phyloP scores from a whole-genome alignment of 2,113 vertebrate genomes.

The Stigmatopora argus region DNA sequence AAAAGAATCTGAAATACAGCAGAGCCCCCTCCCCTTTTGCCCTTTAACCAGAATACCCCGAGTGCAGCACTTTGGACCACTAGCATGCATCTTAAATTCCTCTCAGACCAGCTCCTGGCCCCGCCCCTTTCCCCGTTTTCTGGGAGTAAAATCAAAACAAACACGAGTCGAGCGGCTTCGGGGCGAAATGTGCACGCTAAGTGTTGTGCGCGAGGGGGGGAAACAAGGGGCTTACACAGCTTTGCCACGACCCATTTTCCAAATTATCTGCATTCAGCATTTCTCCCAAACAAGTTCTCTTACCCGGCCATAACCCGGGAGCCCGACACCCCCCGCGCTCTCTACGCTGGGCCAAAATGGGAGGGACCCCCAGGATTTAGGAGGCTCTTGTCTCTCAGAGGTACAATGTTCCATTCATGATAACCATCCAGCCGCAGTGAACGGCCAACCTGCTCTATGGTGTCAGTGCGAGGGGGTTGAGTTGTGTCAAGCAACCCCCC shows the following conservation, averaged over 20 bases:
- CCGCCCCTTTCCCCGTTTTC: constrained; percentile 29
- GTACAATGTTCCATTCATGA: constrained; percentile 70
- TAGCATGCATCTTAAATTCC: constrained; percentile 44
- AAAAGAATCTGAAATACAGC: constrained; percentile 11
- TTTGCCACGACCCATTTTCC: constrained; percentile 65
- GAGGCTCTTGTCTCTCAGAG: constrained; percentile 53
- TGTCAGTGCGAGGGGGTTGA: constrained; percentile 23
- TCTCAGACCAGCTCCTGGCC: constrained; percentile 29
- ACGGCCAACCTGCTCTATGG: constrained; percentile 37
- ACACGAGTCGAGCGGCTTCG: constrained; percentile 58
- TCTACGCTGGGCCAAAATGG: constrained; percentile 27
- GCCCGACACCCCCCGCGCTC: constrained; percentile 6
- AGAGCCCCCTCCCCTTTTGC: constrained; percentile 14
- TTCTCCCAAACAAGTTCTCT: constrained; percentile 41
- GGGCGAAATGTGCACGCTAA: constrained; percentile 33
- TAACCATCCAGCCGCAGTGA: constrained; percentile 26
- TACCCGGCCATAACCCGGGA: not conserved
- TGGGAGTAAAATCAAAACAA: constrained; percentile 75
- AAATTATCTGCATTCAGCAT: constrained; percentile 65
- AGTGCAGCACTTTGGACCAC: constrained; percentile 21
- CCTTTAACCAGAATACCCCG: constrained; percentile 15
- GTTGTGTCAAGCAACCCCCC: constrained; percentile 32
- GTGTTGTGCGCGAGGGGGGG: constrained; percentile 22
- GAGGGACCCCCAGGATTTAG: constrained; percentile 51
- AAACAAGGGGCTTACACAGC: constrained; percentile 47